Conservation (phyloP, 2,113 vertebrate genomes). For the Aspiorhynchus laticeps region DNA sequence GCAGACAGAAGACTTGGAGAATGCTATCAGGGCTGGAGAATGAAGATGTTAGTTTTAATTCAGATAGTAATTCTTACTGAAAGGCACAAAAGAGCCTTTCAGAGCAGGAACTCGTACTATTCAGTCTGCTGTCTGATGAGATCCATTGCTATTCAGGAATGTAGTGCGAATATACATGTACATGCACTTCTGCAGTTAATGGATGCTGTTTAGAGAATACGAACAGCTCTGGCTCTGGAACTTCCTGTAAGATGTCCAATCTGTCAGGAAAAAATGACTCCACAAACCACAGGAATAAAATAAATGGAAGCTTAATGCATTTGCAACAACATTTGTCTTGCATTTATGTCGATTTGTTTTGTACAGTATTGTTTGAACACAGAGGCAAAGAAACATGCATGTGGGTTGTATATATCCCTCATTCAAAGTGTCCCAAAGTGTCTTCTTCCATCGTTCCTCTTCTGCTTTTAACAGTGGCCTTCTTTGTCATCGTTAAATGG, state of each 20-base stretch:
- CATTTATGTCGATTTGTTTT: neutral
- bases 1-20: conserved; percentile 10
- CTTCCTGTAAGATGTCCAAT: neutral
- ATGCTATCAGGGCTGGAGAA: neutral
- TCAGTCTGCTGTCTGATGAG: conserved; percentile 28
- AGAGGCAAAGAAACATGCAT: neutral
- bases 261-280: neutral
- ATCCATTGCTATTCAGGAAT: conserved; percentile 42
- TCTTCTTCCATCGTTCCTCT: neutral
- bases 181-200: conserved; percentile 14
- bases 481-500: conserved; percentile 26
- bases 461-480: conserved; percentile 2
- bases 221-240: neutral
- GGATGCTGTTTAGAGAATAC: neutral
- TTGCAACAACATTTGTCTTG: neutral
- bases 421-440: neutral
- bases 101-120: neutral
- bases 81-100: conserved; percentile 10
- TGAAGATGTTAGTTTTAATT: neutral
- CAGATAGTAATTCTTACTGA: conserved; percentile 16
- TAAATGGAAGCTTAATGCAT: conserved; percentile 1
- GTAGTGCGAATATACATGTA: conserved; percentile 8
- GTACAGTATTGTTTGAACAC: neutral
- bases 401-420: neutral
- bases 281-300: neutral